Base-by-base conservation (phyloP, 2,888 invertebrate species). In the Caenorhabditis sp. region DNA sequence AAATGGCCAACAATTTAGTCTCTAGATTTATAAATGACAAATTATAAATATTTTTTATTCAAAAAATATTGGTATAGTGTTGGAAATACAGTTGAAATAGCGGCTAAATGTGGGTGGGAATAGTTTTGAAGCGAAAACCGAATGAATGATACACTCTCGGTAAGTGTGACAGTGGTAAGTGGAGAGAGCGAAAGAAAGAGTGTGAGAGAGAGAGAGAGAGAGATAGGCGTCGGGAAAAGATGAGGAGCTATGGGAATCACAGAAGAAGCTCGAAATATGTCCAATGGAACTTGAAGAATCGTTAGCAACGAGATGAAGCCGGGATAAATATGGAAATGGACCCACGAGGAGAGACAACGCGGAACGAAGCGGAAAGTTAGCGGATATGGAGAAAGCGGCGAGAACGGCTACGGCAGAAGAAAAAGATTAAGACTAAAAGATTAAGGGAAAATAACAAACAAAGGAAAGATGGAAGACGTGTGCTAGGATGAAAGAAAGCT, bases 21-120 rank as follows among this genome's bases (percentile, higher is more conserved):
- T 66, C 77, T 0, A 39, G 45, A n/a, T 66, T 71, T 46, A 66
- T 77, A 32, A 77, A 71, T 37, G 65, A 77, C 50, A 13, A 45
- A 35, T 43, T 46, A 17, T 41, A 17, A 15, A 41, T 48, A 15
- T 27, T n/a, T 48, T 48, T 41, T 48, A 48, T 48, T 48, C 9
- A 35, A 35, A 13, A 30, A 15, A 27, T 27, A 46, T 46, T 9
- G n/a, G 13, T 46, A 26, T 30, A 30, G 48, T 27, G 9, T 15
- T 15, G 26, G n/a, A 26, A 22, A 24, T 15, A 30, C 43, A 22
- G 43, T 46, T 46, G n/a, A 46, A 46, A 46, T 5, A n/a, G n/a
- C n/a, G n/a, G n/a, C n/a, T n/a, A n/a, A n/a, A 11, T 46, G 26
- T 26, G 26, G 24, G n/a, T 22, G 46, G 24, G n/a, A n/a, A n/a